These are phyloP conservation scores for Cosmopolites sordidus DNA, from an alignment of 2,888 invertebrate genomes.

Conservation along the genomic window DNA sequence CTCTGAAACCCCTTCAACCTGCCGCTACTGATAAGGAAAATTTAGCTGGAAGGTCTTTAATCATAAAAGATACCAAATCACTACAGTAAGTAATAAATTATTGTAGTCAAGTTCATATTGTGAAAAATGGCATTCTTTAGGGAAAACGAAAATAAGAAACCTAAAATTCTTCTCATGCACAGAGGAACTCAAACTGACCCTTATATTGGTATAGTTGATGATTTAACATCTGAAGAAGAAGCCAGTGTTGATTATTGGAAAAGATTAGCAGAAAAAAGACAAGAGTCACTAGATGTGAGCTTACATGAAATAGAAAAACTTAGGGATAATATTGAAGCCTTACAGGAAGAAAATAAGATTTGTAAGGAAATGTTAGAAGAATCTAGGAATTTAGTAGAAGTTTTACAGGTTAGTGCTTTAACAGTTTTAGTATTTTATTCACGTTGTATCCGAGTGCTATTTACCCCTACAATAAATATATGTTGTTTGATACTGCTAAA, in stretches of 20 bases:
- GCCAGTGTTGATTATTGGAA: conserved; percentile 76
- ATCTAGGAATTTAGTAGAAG: conserved; percentile 68
- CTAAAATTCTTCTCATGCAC: conserved; percentile 51
- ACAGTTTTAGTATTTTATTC: neutral
- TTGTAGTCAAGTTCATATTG: neutral
- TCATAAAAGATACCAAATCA: conserved; percentile 34
- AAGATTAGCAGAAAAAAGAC: conserved; percentile 68
- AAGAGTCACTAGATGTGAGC: conserved; percentile 66
- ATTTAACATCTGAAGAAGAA: conserved; percentile 64
- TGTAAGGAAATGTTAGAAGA: conserved; percentile 72
- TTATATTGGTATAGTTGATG: conserved; percentile 58
- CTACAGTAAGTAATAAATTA: neutral
- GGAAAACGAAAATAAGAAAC: conserved; percentile 27
- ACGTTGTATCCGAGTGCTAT: too few relatives aligned
- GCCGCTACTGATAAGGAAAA: conserved; percentile 72
- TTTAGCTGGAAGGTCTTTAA: conserved; percentile 60
- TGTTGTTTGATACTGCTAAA: too few relatives aligned
- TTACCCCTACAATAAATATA: too few relatives aligned
- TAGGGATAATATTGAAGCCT: conserved; percentile 48
- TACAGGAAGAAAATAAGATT: conserved; percentile 59
- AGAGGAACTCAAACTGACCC: conserved; percentile 61
- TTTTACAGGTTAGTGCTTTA: conserved; percentile 57
- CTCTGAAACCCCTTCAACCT: conserved; percentile 70
- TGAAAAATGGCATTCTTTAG: conserved; percentile 7
- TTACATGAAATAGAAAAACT: conserved; percentile 66